A percentile compares a stretch with the other conserved stretches of the same genome.
Evolutionary conservation across 2,888 invertebrate species (phyloP).

Genomic region (Drosophila paranaensis): DNA sequence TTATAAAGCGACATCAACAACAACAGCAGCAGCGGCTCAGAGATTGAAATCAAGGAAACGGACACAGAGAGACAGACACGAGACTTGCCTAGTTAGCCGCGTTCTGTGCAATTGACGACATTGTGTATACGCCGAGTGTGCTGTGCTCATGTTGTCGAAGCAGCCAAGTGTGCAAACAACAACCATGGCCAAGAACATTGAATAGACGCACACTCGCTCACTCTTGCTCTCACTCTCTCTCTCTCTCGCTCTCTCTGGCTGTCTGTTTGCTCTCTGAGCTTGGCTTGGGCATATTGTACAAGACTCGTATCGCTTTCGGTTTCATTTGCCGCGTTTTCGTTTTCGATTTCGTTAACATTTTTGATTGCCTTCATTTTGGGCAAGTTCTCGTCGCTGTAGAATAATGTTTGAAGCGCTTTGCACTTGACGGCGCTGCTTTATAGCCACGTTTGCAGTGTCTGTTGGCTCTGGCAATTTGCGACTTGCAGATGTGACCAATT

Average conservation of each 20-base stretch:
- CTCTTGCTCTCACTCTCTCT: neutral
- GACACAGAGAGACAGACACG: constrained; percentile 31
- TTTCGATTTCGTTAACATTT: constrained; percentile 36
- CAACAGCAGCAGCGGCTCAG: constrained; percentile 11
- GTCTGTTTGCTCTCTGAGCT: constrained; percentile 58
- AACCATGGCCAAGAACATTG: constrained; percentile 77
- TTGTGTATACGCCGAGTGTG: constrained; percentile 75
- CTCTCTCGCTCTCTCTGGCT: neutral
- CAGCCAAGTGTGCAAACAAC: constrained; percentile 74
- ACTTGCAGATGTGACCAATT: constrained; percentile 32
- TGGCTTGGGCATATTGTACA: constrained; percentile 55
- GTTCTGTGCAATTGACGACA: constrained; percentile 61
- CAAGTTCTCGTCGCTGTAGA: constrained; percentile 46
- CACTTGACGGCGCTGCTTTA: constrained; percentile 63
- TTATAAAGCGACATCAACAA: constrained; percentile 24
- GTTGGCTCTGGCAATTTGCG: constrained; percentile 31
- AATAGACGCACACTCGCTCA: constrained; percentile 18
- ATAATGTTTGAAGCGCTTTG: constrained; percentile 65
- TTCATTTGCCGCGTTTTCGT: constrained; percentile 33
- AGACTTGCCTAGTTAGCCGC: constrained; percentile 49
- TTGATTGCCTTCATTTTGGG: constrained; percentile 68
- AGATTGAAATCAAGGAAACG: constrained; percentile 76
- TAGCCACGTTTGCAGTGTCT: constrained; percentile 43
- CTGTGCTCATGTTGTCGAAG: constrained; percentile 38
- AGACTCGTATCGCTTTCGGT: constrained; percentile 36